Base-by-base conservation (phyloP, 2,888 invertebrate genomes). In the Cabera pusaria region DNA sequence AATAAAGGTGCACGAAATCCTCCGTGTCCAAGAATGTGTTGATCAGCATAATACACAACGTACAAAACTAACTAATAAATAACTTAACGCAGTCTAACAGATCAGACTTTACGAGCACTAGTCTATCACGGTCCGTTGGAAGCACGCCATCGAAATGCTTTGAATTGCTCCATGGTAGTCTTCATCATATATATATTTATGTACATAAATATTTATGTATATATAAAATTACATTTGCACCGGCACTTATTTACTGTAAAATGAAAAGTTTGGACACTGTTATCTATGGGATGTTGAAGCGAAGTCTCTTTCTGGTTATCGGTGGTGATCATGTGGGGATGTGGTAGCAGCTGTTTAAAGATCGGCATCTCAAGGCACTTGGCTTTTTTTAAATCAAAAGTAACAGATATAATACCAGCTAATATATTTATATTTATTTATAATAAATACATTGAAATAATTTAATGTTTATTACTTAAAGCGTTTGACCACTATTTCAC, bases 1-100 rank as follows among this genome's bases (percentile, higher is more conserved):
- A 88, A 67, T 88, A 87, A 33, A 88, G 69, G 47, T 88, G 88
- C 79, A 88, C 88, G 83, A 88, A 88, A 75, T 88, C 88, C 70
- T 88, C 88, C 81, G 88, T 88, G 83, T 88, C 88, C 77, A 88
- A 75, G 63, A 69, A 86, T 38, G 88, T 88, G 70, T 88, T 88
- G 77, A 88, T 88, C 86, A 88, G 78, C 88, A 88, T 88, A 80
- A 70, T 83, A 77, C 74, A 76, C 69, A 69, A 52, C 54, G 59
- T 71, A 75, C 64, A 69, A 73, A 72, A 60, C 76, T 73, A 74
- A 68, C 70, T 72, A 82, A 76, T 72, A 72, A 80, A 76, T 80
- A 76, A 77, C 68, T 72, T 71, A 71, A 64, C 60, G 64, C 83
- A 81, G 75, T 80, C 72, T 73, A 78, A 70, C 48, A 63, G 47